Conservation (phyloP, 2,888 invertebrate species). For the Drosophila paracracens region DNA sequence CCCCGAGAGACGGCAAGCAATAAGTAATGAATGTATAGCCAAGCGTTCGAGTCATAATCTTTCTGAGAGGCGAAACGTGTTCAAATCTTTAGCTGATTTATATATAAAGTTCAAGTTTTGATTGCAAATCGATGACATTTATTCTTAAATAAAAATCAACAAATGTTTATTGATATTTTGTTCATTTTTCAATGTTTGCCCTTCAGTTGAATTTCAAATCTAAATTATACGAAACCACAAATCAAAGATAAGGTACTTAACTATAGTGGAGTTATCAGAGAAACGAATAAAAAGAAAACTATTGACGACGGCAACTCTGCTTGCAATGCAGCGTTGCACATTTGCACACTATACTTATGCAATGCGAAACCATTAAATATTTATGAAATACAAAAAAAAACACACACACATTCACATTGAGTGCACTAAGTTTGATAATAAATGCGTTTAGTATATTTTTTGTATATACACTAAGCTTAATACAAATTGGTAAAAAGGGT, state of each 20-base stretch:
- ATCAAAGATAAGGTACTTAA: not conserved
- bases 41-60: not conserved
- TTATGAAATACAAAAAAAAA: conserved; percentile 57
- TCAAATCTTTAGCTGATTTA: not conserved
- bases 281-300: not conserved
- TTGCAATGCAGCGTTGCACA: conserved; percentile 34
- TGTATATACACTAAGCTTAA: not conserved
- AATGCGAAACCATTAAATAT: conserved; percentile 65
- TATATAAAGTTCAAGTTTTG: too few relatives aligned
- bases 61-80: not conserved
- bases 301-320: conserved; percentile 30
- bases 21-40: conserved; percentile 4
- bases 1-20: conserved; percentile 24
- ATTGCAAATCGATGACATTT: not conserved
- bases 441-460: conserved; percentile 32
- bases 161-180: too few relatives aligned
- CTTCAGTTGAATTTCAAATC: conserved; percentile 34
- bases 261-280: not conserved
- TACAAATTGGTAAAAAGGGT: not conserved
- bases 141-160: not conserved
- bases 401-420: conserved; percentile 8
- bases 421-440: conserved; percentile 18
- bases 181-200: not conserved
- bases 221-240: conserved; percentile 42
- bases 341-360: conserved; percentile 50